Evolutionary conservation across 2,113 vertebrate species (phyloP).

Genomic region (Otolemur garnettii): DNA sequence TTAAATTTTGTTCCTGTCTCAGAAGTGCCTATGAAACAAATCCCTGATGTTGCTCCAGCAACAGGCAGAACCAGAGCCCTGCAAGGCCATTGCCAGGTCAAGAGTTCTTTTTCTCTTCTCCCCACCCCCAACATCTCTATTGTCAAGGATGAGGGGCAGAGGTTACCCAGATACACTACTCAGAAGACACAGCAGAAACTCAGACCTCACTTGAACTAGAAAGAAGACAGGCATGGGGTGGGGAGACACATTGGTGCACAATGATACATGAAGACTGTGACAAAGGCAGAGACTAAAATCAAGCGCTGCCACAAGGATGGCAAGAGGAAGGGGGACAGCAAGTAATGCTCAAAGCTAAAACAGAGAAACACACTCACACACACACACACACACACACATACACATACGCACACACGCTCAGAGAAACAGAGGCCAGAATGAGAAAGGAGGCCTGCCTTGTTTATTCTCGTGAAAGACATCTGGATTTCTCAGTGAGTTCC

Average conservation of each 20-base stretch:
- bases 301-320: neutral
- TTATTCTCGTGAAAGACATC: slow-evolving; percentile 66
- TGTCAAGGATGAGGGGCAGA: neutral
- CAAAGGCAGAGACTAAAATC: neutral
- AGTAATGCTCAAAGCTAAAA: neutral
- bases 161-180: neutral
- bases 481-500: slow-evolving; percentile 66
- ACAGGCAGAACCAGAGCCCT: slow-evolving; percentile 45
- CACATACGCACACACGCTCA: neutral
- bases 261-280: neutral
- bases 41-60: slow-evolving; percentile 52
- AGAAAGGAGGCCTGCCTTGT: neutral
- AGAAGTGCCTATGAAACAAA: slow-evolving; percentile 37
- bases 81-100: slow-evolving; percentile 23
- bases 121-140: neutral
- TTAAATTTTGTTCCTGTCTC: slow-evolving; percentile 59
- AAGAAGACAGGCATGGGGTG: neutral
- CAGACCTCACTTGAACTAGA: slow-evolving; percentile 2
- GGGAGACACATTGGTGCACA: rapidly evolving
- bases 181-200: neutral
- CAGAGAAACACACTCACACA: neutral
- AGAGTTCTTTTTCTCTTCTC: neutral
- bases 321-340: neutral
- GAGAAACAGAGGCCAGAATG: neutral
- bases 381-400: neutral